phyloP scores from a whole-genome alignment of 2,797 vertebrate species.

The Urosaurus nigricauda region DNA sequence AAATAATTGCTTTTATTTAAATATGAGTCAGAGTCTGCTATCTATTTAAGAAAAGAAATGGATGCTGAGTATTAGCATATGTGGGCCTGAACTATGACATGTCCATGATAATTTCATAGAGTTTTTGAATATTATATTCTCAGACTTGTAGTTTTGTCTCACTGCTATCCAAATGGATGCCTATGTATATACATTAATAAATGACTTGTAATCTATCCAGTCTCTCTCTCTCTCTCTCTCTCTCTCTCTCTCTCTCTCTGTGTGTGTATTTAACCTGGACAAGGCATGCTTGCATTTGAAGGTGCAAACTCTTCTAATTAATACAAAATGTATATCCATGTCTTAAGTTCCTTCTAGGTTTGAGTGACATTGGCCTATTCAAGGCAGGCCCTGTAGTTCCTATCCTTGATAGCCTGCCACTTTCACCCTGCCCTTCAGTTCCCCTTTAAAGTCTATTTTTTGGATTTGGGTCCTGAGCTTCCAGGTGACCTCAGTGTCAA shows the following conservation, averaged over 20 bases:
- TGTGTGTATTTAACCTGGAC: not conserved
- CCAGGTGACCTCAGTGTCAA: too few relatives aligned
- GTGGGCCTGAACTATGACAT: not conserved
- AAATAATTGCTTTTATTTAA: constrained; percentile 1
- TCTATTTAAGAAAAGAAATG: not conserved
- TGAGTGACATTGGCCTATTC: too few relatives aligned
- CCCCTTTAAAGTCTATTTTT: too few relatives aligned
- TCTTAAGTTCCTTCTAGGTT: too few relatives aligned
- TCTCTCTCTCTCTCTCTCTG: not conserved
- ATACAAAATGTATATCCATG: too few relatives aligned
- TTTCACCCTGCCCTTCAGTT: too few relatives aligned
- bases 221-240: not conserved
- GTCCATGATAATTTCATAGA: not conserved
- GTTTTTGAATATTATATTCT: not conserved
- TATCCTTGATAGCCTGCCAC: too few relatives aligned
- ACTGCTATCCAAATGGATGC: not conserved
- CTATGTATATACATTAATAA: not conserved
- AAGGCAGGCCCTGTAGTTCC: too few relatives aligned
- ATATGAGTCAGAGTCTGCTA: not conserved
- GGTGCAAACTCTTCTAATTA: not conserved
- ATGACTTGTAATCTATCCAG: not conserved
- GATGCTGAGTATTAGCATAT: not conserved
- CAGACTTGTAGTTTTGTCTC: too few relatives aligned
- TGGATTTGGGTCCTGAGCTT: too few relatives aligned
- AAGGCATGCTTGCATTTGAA: not conserved